These are phyloP conservation scores for Mus minutoides DNA, from an alignment of 2,797 vertebrate species.

Conservation along the genomic window DNA sequence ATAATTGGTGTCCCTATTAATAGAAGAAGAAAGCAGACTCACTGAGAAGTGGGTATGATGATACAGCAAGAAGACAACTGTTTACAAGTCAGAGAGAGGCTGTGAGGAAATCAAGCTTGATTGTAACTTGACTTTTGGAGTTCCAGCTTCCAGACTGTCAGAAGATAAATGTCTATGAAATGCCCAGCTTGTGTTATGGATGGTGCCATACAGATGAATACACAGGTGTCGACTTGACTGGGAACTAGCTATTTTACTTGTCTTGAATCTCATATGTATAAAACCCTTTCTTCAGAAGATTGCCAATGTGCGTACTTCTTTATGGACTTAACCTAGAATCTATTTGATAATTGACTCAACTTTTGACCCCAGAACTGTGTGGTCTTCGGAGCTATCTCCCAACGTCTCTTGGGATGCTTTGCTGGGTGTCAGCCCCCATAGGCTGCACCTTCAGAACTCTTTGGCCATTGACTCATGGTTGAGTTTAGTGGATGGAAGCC, in stretches of 20 bases:
- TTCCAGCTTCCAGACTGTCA: neutral
- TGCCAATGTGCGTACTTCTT: conserved; percentile 12
- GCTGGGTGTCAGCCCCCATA: neutral
- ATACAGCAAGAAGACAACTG: neutral
- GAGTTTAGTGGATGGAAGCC: conserved; percentile 5
- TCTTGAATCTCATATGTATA: neutral
- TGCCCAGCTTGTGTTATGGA: neutral
- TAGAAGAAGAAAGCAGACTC: neutral
- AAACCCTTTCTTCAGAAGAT: neutral
- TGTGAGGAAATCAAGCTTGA: neutral
- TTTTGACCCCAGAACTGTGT: conserved; percentile 16
- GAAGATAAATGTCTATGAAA: neutral
- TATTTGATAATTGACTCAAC: neutral
- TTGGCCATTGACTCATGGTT: neutral
- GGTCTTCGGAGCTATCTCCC: neutral
- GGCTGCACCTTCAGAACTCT: neutral
- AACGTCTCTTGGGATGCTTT: neutral
- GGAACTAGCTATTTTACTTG: conserved; percentile 1
- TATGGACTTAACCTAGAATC: neutral
- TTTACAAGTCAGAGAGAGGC: neutral
- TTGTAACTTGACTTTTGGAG: neutral
- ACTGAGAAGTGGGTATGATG: neutral
- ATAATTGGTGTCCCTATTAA: neutral
- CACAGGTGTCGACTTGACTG: neutral
- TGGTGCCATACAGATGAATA: neutral